Evolutionary conservation across 2,888 invertebrate genomes (phyloP).

Genomic region (Lasioglossum pauxillum): DNA sequence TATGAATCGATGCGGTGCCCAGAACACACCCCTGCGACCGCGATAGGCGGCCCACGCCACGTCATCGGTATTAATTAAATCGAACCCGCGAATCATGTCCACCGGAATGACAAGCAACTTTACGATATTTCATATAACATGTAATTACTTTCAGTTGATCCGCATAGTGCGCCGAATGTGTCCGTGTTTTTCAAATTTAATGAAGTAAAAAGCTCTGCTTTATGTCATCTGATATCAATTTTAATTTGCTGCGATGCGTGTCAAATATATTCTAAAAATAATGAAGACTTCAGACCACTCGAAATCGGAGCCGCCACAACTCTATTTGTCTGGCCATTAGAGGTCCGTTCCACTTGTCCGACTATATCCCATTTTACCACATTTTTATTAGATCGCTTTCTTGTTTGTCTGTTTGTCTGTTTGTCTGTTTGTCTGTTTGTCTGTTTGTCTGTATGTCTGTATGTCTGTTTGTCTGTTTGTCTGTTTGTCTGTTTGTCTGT

Average conservation of each 20-base stretch:
- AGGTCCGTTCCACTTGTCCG: neutral
- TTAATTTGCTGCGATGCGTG: neutral
- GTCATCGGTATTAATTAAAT: constrained; percentile 54
- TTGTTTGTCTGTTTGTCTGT: too few relatives aligned
- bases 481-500: too few relatives aligned
- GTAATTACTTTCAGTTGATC: neutral
- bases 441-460: too few relatives aligned
- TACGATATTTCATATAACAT: neutral
- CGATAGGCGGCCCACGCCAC: constrained; percentile 38
- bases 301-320: neutral
- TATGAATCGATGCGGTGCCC: constrained; percentile 43
- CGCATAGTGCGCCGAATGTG: neutral
- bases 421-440: too few relatives aligned
- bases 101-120: constrained; percentile 23
- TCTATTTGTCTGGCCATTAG: neutral
- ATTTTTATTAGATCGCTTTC: too few relatives aligned
- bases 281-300: neutral
- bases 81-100: constrained; percentile 17
- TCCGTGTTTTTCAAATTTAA: neutral
- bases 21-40: constrained; percentile 15
- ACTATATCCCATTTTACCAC: neutral
- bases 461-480: too few relatives aligned
- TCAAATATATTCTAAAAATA: neutral
- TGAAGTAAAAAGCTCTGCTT: neutral
- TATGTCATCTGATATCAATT: neutral